Evolutionary conservation across 2,113 vertebrate species (phyloP).

Genomic region (Planiliza haematocheilus): DNA sequence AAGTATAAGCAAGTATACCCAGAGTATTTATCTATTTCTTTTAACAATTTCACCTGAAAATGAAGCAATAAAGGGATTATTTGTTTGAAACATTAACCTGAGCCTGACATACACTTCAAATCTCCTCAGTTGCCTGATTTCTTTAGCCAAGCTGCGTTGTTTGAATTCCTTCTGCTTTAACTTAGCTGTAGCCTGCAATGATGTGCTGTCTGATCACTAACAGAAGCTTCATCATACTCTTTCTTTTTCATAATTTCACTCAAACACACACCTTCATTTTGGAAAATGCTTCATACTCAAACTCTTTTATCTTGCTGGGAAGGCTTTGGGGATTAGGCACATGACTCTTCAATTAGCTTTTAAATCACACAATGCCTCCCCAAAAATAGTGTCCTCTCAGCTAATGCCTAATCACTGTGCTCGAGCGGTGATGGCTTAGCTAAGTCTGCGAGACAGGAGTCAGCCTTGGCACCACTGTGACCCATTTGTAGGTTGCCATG

Average conservation of each 20-base stretch:
- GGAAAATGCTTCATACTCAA: constrained; percentile 46
- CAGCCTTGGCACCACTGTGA: constrained; percentile 43
- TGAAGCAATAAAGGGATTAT: no score
- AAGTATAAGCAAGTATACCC: no score
- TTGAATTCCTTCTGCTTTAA: constrained; percentile 21
- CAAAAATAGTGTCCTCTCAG: constrained; percentile 61
- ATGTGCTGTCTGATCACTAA: constrained; percentile 29
- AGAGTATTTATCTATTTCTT: no score
- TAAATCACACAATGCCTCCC: constrained; percentile 63
- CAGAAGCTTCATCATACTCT: constrained; percentile 13
- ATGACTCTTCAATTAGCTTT: constrained; percentile 67
- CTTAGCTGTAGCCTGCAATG: constrained; percentile 20
- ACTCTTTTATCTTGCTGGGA: constrained; percentile 52
- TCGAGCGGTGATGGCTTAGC: constrained; percentile 37
- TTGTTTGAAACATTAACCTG: no score
- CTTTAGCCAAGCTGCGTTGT: constrained; percentile 4
- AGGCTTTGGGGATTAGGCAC: constrained; percentile 67
- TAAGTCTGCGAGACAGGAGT: constrained; percentile 42
- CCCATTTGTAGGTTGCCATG: constrained; percentile 41
- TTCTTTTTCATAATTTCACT: constrained; percentile 14
- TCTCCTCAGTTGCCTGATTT: not conserved
- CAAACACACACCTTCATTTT: constrained; percentile 43
- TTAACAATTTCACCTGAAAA: no score
- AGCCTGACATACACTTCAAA: no score
- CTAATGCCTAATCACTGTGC: constrained; percentile 58